Evolutionary conservation across 1,140 invertebrate genomes (phyloP).

Genomic region (Lordiphosa stackelbergi): DNA sequence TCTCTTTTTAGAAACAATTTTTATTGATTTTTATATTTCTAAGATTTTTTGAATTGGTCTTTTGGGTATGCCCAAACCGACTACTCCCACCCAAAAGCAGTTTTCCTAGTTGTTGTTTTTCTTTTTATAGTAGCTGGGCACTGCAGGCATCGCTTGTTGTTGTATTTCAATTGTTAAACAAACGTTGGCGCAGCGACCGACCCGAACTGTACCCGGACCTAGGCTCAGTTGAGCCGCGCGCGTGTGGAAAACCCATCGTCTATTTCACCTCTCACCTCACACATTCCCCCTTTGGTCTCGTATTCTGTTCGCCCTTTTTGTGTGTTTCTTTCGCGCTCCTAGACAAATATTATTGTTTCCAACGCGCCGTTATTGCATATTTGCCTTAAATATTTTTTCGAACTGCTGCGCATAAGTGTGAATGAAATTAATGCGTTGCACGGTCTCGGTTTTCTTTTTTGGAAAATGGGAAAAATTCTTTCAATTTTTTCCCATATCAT

Average conservation of each 20-base stretch:
- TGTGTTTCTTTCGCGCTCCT: constrained; percentile 50
- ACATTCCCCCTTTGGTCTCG: constrained; percentile 1
- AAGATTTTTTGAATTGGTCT: no score
- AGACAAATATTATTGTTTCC: constrained; percentile 75
- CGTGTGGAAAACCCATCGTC: constrained; percentile 25
- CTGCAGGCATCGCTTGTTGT: constrained; percentile 5
- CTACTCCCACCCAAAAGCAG: neutral
- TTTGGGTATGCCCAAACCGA: constrained; percentile 8
- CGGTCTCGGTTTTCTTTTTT: constrained; percentile 11
- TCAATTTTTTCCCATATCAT: constrained; percentile 57
- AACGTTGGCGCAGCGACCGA: constrained; percentile 34
- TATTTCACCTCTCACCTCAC: constrained; percentile 11
- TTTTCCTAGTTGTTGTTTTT: constrained; percentile 3
- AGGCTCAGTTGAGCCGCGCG: constrained; percentile 36
- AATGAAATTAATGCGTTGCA: constrained; percentile 74
- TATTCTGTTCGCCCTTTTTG: constrained; percentile 7
- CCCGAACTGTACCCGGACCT: constrained; percentile 18
- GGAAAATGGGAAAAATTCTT: constrained; percentile 41
- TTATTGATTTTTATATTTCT: no score
- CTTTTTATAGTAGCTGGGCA: neutral
- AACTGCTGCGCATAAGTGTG: constrained; percentile 59
- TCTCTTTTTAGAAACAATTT: no score
- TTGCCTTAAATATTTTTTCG: constrained; percentile 68
- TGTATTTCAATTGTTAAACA: constrained; percentile 60
- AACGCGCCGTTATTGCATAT: constrained; percentile 74